Evolutionary conservation across 2,888 invertebrate species (phyloP).

Genomic region (Lasioglossum oenotherae): DNA sequence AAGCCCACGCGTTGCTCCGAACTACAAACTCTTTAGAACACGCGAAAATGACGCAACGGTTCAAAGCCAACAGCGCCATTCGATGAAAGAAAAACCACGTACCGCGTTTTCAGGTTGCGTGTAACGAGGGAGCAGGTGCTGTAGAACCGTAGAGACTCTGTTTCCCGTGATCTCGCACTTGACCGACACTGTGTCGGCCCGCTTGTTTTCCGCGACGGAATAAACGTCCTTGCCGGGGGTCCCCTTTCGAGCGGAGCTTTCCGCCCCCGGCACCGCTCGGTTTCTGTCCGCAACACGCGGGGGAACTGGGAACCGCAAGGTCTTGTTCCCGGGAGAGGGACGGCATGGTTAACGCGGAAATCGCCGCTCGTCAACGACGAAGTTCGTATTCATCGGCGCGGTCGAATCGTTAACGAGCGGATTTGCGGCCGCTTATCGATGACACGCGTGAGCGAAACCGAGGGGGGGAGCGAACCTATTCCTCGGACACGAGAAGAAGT

Average conservation of each 20-base stretch:
- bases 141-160: neutral
- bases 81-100: neutral
- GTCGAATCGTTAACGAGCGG: slow-evolving; percentile 60
- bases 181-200: slow-evolving; percentile 2
- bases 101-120: neutral
- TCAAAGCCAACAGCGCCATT: neutral
- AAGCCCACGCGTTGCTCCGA: neutral
- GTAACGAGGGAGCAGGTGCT: neutral
- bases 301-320: slow-evolving; percentile 58
- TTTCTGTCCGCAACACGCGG: slow-evolving; percentile 44
- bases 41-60: neutral
- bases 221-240: slow-evolving; percentile 35
- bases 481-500: too few relatives aligned
- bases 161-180: neutral
- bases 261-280: slow-evolving; percentile 21
- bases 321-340: slow-evolving; percentile 44
- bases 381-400: slow-evolving; percentile 67
- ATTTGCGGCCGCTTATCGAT: slow-evolving; percentile 46
- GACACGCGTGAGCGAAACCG: neutral
- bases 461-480: neutral
- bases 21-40: neutral
- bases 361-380: slow-evolving; percentile 63
- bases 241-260: slow-evolving; percentile 41
- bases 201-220: slow-evolving; percentile 32
- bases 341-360: slow-evolving; percentile 61